Base-by-base conservation (phyloP, 2,113 vertebrate species). In the Tylochromis polylepis region DNA sequence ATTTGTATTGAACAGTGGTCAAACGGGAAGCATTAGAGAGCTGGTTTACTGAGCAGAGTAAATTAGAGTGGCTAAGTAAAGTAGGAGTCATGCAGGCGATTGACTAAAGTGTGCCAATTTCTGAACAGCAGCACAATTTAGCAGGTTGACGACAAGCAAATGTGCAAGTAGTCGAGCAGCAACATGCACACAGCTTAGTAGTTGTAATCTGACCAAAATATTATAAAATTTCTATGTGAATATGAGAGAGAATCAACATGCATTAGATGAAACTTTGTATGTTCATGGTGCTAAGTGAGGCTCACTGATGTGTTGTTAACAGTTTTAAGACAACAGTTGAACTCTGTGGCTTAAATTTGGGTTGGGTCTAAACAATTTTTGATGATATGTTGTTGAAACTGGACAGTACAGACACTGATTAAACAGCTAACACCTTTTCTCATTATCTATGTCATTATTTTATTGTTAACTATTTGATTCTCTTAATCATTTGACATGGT, bases 371-470 rank as follows among this genome's bases (percentile, higher is more conserved):
- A 22, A 56, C 14, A 15, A 5, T 46, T 46, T 46, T 1, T 46
- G 31, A 62, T 36, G 59, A 62, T 67, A 38, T 41, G 62, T 9
- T 51, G 7, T 18, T 67, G 20, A 38, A 65, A 2, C 31, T 1
- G 36, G 11, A 22, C 62, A 41, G 36, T 67, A 41, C 34, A 67
- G 4, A 70, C 62, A 2, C 20, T 24, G 60, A 67, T 22, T 67
- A 67, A 41, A 24, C n/a, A 43, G 41, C 7, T 0, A 43, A 2
- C 36, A 4, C n/a, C 0, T 65, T 38, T 62, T 62, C 18, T 70
- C 36, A 70, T 43, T 9, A 22, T 70, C 9, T 41, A 43, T 70
- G 38, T 72, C 6, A 18, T 49, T 46, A 15, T n/a, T n/a, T n/a
- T n/a, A n/a, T n/a, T n/a, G n/a, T n/a, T 49, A 6, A 16, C 46